Percentiles rank a stretch among this genome's conserved stretches.
phyloP scores from a whole-genome alignment of 2,113 vertebrate species.

The Brienomyrus longianalis region DNA sequence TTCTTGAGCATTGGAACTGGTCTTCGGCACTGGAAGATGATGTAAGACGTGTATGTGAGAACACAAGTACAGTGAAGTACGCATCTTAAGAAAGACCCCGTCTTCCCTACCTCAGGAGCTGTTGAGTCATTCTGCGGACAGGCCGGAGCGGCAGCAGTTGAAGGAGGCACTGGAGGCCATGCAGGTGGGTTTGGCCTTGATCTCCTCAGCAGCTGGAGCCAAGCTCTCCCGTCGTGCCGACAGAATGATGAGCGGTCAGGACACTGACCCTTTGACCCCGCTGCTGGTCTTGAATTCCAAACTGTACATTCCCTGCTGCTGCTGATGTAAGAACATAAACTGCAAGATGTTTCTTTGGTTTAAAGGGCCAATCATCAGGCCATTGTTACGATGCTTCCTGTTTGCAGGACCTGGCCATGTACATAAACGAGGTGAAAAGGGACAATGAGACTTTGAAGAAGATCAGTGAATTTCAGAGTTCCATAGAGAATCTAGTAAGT shows the following conservation, averaged over 20 bases:
- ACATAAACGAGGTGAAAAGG: slow-evolving; percentile 95
- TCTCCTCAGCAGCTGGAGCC: not conserved
- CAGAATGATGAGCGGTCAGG: not conserved
- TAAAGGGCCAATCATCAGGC: not conserved
- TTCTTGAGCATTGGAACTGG: not conserved
- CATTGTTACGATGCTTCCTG: not conserved
- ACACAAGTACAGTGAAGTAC: not conserved
- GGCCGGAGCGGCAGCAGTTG: slow-evolving; percentile 83
- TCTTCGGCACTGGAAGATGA: not conserved
- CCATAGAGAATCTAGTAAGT: slow-evolving; percentile 92
- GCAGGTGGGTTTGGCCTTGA: slow-evolving; percentile 67
- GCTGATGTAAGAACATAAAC: not conserved
- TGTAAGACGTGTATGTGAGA: not conserved
- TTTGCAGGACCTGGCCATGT: slow-evolving; percentile 90
- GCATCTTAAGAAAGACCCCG: not conserved
- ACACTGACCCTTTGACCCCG: not conserved
- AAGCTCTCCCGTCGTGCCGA: not conserved
- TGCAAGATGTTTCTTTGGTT: not conserved
- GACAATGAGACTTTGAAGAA: slow-evolving; percentile 98
- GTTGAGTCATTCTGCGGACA: slow-evolving; percentile 79
- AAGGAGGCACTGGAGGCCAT: slow-evolving; percentile 93
- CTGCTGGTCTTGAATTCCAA: not conserved
- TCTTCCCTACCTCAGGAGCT: slow-evolving; percentile 69
- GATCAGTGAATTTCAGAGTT: slow-evolving; percentile 94
- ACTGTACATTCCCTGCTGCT: not conserved